phyloP scores from a whole-genome alignment of 2,797 vertebrate species.

The Myiotriccus ornatus region DNA sequence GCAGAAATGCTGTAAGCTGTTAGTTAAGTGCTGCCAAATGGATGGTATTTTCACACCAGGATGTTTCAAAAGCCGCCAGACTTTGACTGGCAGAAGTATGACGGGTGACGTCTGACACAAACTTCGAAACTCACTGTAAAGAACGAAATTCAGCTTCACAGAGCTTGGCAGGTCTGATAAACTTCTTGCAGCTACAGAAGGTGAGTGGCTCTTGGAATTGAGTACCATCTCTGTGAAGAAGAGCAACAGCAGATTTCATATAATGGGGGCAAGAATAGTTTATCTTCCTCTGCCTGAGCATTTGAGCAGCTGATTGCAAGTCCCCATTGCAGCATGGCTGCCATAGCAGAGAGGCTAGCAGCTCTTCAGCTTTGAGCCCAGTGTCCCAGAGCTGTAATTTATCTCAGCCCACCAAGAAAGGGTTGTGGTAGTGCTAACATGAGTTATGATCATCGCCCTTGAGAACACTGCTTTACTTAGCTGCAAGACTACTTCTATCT shows the following conservation, averaged over 20 bases:
- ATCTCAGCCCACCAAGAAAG: rapidly evolving
- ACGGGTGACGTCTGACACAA: neutral
- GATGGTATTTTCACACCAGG: neutral
- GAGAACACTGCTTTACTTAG: neutral
- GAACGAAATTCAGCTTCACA: neutral
- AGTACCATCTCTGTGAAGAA: neutral
- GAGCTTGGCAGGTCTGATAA: slow-evolving; percentile 11
- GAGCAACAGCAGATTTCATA: neutral
- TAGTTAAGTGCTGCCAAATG: neutral
- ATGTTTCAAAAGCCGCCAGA: neutral
- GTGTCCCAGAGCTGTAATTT: neutral
- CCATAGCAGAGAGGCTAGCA: neutral
- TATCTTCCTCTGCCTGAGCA: neutral
- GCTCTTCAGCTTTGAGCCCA: neutral
- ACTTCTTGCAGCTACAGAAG: neutral
- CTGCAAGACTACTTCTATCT: neutral
- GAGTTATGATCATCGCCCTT: rapidly evolving
- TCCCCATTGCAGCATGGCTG: rapidly evolving
- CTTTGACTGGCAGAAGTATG: neutral
- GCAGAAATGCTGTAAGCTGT: neutral
- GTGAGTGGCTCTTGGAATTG: neutral
- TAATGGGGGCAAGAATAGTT: neutral
- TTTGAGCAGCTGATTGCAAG: neutral
- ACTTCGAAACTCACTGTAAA: neutral
- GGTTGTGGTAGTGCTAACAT: neutral